A percentile compares a stretch with the other conserved stretches of the same genome.
Evolutionary conservation across 2,888 invertebrate species (phyloP).

Genomic region (Callosobruchus maculatus): DNA sequence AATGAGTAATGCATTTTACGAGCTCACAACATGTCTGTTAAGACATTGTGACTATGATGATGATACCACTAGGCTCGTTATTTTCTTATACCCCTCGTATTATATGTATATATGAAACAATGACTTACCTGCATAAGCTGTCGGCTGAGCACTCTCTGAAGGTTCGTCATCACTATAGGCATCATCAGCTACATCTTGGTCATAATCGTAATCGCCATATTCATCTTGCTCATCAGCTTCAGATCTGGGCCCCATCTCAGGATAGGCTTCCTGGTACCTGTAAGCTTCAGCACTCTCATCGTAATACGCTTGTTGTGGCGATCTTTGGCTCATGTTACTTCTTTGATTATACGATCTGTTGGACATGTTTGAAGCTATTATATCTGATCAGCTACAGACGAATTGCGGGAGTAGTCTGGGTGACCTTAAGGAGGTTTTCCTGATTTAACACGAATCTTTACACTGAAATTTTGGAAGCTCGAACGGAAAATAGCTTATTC

Average conservation of each 20-base stretch:
- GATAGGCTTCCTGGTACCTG: not conserved
- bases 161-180: not conserved
- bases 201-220: not conserved
- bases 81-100: no score
- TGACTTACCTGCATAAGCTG: not conserved
- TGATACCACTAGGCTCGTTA: no score
- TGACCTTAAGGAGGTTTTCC: not conserved
- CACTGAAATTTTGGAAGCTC: not conserved
- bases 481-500: not conserved
- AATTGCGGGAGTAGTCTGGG: no score
- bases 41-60: no score
- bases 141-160: not conserved
- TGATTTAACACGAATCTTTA: not conserved
- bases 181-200: not conserved
- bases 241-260: not conserved
- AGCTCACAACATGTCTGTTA: no score
- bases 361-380: not conserved
- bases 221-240: not conserved
- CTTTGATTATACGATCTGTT: not conserved
- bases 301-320: not conserved
- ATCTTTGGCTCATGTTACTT: not conserved
- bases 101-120: no score
- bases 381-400: no score
- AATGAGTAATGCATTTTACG: no score
- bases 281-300: not conserved